phyloP scores from a whole-genome alignment of 2,888 invertebrate genomes.

The Cephus rjabovi region DNA sequence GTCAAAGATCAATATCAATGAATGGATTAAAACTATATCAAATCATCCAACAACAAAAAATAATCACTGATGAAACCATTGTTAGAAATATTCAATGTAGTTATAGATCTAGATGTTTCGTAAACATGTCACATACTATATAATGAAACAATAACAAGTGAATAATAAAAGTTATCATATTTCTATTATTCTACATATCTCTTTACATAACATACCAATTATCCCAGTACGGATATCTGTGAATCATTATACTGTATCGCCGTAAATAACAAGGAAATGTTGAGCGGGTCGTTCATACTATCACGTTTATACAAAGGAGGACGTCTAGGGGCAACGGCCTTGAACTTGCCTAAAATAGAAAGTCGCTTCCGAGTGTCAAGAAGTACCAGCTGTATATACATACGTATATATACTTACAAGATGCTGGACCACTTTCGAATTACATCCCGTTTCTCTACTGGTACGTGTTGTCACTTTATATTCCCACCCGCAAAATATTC shows the following conservation, averaged over 20 bases:
- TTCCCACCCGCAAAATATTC: conserved; percentile 14
- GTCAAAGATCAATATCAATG: neutral
- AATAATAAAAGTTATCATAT: neutral
- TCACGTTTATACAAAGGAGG: neutral
- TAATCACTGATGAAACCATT: neutral
- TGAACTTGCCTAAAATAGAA: conserved; percentile 41
- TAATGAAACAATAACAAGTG: neutral
- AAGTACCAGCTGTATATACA: neutral
- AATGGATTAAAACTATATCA: neutral
- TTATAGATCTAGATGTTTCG: neutral
- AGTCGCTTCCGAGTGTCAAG: conserved; percentile 27
- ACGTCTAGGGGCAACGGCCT: conserved; percentile 25
- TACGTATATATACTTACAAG: neutral
- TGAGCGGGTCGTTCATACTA: neutral
- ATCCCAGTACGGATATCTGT: neutral
- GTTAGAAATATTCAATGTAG: neutral
- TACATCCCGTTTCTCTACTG: conserved; percentile 1
- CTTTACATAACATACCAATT: neutral
- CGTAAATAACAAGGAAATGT: neutral
- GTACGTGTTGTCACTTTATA: conserved; percentile 5
- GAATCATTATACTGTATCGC: neutral
- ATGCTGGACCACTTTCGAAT: conserved; percentile 36
- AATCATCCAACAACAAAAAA: neutral
- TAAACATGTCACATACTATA: neutral
- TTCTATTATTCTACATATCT: neutral